Base-by-base conservation (phyloP, 1,140 invertebrate species). In the Arion vulgaris region DNA sequence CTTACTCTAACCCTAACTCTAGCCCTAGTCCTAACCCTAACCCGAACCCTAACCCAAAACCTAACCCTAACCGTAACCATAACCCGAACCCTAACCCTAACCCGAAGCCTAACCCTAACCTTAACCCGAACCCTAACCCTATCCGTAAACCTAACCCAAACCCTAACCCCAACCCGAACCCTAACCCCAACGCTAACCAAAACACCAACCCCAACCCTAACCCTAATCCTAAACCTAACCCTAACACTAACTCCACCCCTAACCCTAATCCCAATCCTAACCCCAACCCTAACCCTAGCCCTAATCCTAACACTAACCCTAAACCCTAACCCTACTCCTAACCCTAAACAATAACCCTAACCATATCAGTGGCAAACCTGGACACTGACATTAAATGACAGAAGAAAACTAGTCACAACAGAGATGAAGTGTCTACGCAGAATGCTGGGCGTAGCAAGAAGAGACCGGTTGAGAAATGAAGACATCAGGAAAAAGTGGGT, bases 1-100 rank as follows among this genome's bases (percentile, higher is more conserved):
- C 71, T 38, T 7, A 26, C 78, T 36, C 78, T 41, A 51, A 26
- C 78, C 36, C 78, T 39, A 34, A 26, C 66, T 26, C 78, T 38
- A 36, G 5, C 66, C 23, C 66, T 69, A 51, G n/a, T 38, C 49
- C 66, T 68, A n/a, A 39, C 57, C 38, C 78, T 68, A 51, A 26
- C 5, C 66, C 32, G 13, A 38, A 38, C 38, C 32, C 34, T 28
- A 68, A 28, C 34, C 78, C 38, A 7, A 45, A 45, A 5, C 41
- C 41, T 45, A 45, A 45, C 41, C 41, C 53, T 32, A 26, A 28
- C 41, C 49, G 15, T 53, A 23, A 9, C 75, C 36, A 39, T 57
- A 38, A 45, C 74, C 32, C 75, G 4, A 39, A 78, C 53, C 45
- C 75, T 51, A 19, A 51, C 15, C 9, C 36, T 23, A n/a, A 28